Percentiles rank a stretch among this genome's conserved stretches.
These are phyloP conservation scores for Popillia japonica DNA, from an alignment of 1,140 invertebrate species.

Conservation along the genomic window DNA sequence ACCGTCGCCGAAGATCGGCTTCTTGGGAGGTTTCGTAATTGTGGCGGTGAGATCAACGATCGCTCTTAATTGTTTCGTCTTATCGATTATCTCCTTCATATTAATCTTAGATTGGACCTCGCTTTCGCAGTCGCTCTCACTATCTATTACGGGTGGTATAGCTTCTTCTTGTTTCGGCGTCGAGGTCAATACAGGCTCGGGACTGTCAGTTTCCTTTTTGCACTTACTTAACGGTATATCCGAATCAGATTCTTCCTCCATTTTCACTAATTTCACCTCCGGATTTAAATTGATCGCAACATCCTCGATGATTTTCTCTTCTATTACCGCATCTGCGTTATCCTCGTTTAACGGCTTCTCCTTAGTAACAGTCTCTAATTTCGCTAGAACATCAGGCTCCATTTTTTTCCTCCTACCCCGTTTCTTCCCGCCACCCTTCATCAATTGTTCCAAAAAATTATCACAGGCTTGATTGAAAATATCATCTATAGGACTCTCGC, in stretches of 20 bases:
- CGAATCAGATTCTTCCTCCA: constrained; percentile 51
- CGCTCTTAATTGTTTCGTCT: neutral
- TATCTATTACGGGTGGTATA: constrained; percentile 27
- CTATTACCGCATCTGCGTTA: constrained; percentile 44
- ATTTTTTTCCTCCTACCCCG: constrained; percentile 64
- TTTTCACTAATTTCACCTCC: constrained; percentile 13
- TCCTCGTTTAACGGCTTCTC: constrained; percentile 51
- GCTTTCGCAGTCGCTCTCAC: constrained; percentile 59
- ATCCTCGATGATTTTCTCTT: constrained; percentile 47
- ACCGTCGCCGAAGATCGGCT: constrained; percentile 75
- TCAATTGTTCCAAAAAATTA: constrained; percentile 75
- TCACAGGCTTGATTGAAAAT: constrained; percentile 69
- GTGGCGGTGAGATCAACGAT: neutral
- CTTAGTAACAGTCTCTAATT: constrained; percentile 49
- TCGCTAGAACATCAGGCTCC: constrained; percentile 51
- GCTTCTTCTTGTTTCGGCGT: constrained; percentile 40
- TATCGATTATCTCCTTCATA: neutral
- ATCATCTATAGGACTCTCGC: constrained; percentile 61
- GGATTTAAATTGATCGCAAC: no score
- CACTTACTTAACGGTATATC: constrained; percentile 56
- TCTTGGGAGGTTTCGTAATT: constrained; percentile 59
- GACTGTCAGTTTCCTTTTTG: constrained; percentile 53
- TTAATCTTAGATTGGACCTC: constrained; percentile 42
- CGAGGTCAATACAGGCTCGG: constrained; percentile 22
- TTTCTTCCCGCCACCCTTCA: constrained; percentile 66